phyloP scores from a whole-genome alignment of 2,113 vertebrate genomes.

The Cebidichthys violaceus region DNA sequence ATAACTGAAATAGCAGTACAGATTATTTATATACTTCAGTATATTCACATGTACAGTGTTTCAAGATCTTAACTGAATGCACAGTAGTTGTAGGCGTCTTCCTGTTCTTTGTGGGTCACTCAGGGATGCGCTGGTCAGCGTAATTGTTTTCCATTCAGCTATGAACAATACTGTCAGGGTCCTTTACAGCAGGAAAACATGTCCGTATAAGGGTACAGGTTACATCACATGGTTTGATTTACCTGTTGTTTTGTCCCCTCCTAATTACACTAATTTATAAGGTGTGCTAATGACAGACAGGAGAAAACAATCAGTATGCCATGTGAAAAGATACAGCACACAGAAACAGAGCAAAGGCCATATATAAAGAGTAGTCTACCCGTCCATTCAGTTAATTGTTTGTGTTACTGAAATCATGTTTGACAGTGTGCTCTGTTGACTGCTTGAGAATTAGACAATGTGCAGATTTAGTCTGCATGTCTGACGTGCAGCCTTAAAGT shows the following conservation, averaged over 20 bases:
- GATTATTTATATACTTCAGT: slow-evolving; percentile 16
- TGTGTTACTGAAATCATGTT: slow-evolving; percentile 1
- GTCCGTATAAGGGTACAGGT: slow-evolving; percentile 16
- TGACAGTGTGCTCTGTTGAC: not conserved
- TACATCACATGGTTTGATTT: slow-evolving; percentile 10
- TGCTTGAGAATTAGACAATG: slow-evolving; percentile 14
- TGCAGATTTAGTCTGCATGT: not conserved
- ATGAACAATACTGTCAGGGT: slow-evolving; percentile 48
- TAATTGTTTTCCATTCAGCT: slow-evolving; percentile 28
- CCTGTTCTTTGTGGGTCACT: slow-evolving; percentile 49
- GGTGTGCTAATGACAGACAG: not conserved
- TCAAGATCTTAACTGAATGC: slow-evolving; percentile 9
- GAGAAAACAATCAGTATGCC: not conserved
- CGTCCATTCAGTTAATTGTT: not conserved
- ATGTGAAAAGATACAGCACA: not conserved
- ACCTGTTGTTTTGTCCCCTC: not conserved
- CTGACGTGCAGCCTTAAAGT: slow-evolving; percentile 22
- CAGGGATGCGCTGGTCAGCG: slow-evolving; percentile 60
- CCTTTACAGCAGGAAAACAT: slow-evolving; percentile 16
- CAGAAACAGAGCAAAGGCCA: slow-evolving; percentile 44
- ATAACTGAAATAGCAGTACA: slow-evolving; percentile 37
- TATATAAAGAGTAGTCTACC: slow-evolving; percentile 10
- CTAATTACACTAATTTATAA: slow-evolving; percentile 5
- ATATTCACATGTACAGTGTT: slow-evolving; percentile 42
- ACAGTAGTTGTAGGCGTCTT: slow-evolving; percentile 18